phyloP scores from a whole-genome alignment of 2,888 invertebrate genomes.

The Agrotis clavis region DNA sequence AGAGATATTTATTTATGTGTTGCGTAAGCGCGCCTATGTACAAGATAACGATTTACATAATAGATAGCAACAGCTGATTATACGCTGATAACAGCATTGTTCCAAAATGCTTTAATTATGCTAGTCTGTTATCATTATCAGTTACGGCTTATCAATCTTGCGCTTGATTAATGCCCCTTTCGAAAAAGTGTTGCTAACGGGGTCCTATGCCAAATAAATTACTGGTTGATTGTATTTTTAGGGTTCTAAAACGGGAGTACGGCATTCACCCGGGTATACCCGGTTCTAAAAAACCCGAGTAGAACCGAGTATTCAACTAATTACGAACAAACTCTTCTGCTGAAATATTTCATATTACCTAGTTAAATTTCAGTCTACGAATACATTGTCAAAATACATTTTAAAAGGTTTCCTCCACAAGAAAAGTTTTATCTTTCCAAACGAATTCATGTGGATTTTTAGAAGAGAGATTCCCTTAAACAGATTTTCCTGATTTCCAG shows the following conservation, averaged over 20 bases:
- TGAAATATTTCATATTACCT: too few species aligned
- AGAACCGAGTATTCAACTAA: too few species aligned
- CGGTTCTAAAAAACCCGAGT: too few species aligned
- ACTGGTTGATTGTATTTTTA: too few species aligned
- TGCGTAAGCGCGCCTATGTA: constrained; percentile 43
- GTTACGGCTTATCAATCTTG: constrained; percentile 27
- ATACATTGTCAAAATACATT: too few species aligned
- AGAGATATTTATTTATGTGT: constrained; percentile 43
- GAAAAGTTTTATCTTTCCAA: constrained; percentile 38
- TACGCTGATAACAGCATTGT: constrained; percentile 40
- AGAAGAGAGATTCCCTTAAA: constrained; percentile 1
- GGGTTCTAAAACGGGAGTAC: too few species aligned
- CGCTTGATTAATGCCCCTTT: background rate
- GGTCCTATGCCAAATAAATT: background rate
- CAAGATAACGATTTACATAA: constrained; percentile 52
- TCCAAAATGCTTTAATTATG: constrained; percentile 19
- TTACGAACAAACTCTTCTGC: too few species aligned
- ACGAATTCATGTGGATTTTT: constrained; percentile 2
- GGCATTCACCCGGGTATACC: too few species aligned
- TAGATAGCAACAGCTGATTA: constrained; percentile 56
- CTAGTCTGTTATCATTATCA: constrained; percentile 11
- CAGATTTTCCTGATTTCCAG: too few species aligned
- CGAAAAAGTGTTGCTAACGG: constrained; percentile 3
- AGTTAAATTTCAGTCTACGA: too few species aligned
- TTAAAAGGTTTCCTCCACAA: background rate